Evolutionary conservation across 1,140 invertebrate genomes (phyloP), one percentile per base, ranked within the genome.

Genomic region (Dryas iulia): DNA sequence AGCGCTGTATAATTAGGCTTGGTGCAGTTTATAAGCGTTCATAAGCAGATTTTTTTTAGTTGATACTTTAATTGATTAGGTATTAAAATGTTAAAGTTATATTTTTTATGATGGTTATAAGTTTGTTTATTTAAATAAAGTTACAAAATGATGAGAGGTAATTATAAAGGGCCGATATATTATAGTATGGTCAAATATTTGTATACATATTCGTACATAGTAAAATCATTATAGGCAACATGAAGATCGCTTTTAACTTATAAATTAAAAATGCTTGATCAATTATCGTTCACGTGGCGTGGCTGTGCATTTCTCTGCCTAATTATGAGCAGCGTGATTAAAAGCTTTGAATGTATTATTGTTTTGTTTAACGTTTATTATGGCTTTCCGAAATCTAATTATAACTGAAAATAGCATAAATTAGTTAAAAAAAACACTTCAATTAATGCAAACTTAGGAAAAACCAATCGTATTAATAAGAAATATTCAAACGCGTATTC

Each of bases 271-370:
- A 25, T 23, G 10, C 11, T 63, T 33, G 25, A 56, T 61, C 79
- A 73, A 78, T 79, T 78, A 82, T 71, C 74, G 69, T 74, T 74
- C 69, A 69, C 77, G 80, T 79, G 75, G 79, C 87, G 86, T 89
- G 87, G 78, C 74, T 77, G 78, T 81, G 86, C 87, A 90, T 90
- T 85, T 86, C 80, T 79, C 79, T 74, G 73, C 81, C 86, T 87
- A 90, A 90, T 90, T 89, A 90, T 86, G 84, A 80, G 72, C 61
- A 75, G 14, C 63, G 54, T 56, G 25, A 60, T 30, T 28, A 65
- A 70, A 65, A 54, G 28, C 52, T 59, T 59, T n/a, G 6, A 56
- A 61, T 31, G 52, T 61, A 57, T 66, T 39, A 30, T 53, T 66
- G 35, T 25, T 52, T 66, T 28, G 28, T 56, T 64, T 47, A 7